Evolutionary conservation across 2,113 vertebrate genomes (phyloP).

Genomic region (Sylvietta virens): DNA sequence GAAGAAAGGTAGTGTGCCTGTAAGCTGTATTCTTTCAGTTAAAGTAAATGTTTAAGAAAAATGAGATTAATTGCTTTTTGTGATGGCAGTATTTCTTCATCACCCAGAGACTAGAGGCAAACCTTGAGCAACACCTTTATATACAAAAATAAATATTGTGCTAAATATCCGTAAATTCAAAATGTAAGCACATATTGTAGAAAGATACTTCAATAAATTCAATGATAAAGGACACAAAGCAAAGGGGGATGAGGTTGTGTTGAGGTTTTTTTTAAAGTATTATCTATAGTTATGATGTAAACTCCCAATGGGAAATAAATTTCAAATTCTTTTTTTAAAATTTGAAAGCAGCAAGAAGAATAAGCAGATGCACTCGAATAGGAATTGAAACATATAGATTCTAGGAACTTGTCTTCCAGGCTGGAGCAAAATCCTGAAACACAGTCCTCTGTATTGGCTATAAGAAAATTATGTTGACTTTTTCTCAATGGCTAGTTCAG

Average conservation of each 20-base stretch:
- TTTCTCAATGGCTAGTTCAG: not conserved
- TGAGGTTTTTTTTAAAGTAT: fast-evolving
- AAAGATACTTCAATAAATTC: not conserved
- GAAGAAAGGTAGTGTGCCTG: not conserved
- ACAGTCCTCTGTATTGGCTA: not conserved
- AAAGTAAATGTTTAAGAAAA: not conserved
- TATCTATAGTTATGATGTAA: not conserved
- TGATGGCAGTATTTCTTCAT: not conserved
- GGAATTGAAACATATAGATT: not conserved
- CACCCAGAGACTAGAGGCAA: not conserved
- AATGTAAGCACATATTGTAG: not conserved
- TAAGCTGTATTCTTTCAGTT: not conserved
- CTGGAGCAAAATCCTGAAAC: not conserved
- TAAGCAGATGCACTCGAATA: not conserved
- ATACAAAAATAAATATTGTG: not conserved
- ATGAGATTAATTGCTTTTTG: not conserved
- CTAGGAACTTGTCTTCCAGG: not conserved
- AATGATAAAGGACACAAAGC: not conserved
- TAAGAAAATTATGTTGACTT: not conserved
- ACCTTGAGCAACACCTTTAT: not conserved
- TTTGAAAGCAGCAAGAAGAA: not conserved
- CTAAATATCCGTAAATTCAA: not conserved
- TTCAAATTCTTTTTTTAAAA: not conserved
- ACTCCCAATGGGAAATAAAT: not conserved
- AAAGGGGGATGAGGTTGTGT: not conserved